Evolutionary conservation across 2,797 vertebrate species (phyloP), one percentile per base, ranked within the genome.

Genomic region (Moxostoma hubbsi): DNA sequence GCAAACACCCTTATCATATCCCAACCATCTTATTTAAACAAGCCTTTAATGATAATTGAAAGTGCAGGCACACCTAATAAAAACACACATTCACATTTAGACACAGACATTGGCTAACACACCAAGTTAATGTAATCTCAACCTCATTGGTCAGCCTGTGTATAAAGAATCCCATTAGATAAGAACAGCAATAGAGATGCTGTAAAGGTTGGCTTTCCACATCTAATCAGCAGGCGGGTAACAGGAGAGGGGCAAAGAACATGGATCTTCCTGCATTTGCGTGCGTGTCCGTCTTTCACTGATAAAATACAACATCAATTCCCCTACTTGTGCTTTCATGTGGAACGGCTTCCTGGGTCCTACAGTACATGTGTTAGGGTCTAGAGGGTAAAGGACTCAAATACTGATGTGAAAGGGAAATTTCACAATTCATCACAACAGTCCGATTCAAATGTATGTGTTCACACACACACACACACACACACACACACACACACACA

Each of bases 151-250:
- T 46, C 64, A 70, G 57, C 72, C 62, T 69, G 75, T 77, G 75
- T 87, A 74, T 57, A 79, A 53, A 83, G 79, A 75, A 89, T 87
- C 68, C 5, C 53, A 84, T 89, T 75, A 86, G 68, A 87, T 85
- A 66, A 85, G 87, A 82, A 82, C 81, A 85, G 85, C 79, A 83
- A 36, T 59, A 62, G 59, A 77, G 73, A 36, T 66, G 62, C 73
- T 73, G 45, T 59, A 15, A 18, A 59, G 58, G 75, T 81, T 79
- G 83, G 57, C 80, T 83, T 84, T 84, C 82, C 74, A 87, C 83
- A 86, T 89, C 85, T 89, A 86, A 89, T 88, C 87, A 87, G 76
- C 85, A 84, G 76, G 64, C 69, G 83, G 75, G 85, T 87, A 86
- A 87, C 80, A 86, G 63, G 72, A 87, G 84, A 77, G 65, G 24